phyloP scores from a whole-genome alignment of 2,797 vertebrate genomes.

The Fringilla coelebs region DNA sequence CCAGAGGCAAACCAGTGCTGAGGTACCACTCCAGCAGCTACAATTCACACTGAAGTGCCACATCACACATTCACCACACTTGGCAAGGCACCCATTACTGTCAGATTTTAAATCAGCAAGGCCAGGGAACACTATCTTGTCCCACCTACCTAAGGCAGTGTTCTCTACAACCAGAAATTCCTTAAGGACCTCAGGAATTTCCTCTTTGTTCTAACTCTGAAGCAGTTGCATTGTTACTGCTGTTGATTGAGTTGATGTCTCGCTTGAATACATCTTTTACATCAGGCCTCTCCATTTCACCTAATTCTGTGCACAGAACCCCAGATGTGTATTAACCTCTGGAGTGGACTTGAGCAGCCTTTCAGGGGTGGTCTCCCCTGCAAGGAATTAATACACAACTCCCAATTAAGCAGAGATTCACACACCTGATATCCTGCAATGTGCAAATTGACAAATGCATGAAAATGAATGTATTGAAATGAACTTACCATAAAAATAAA shows the following conservation, averaged over 20 bases:
- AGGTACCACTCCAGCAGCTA: background rate
- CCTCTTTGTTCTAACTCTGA: background rate
- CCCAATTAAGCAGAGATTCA: background rate
- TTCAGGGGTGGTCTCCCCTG: background rate
- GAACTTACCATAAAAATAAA: background rate
- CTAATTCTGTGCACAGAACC: background rate
- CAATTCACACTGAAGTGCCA: background rate
- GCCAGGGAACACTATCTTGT: fast-evolving
- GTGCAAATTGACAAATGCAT: background rate
- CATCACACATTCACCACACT: background rate
- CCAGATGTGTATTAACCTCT: background rate
- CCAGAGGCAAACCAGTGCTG: background rate
- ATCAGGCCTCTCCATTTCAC: background rate
- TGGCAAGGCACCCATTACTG: background rate
- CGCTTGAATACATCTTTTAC: background rate
- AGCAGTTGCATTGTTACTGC: background rate
- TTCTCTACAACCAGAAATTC: background rate
- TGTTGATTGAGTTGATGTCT: background rate
- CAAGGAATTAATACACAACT: background rate
- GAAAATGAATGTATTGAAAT: background rate
- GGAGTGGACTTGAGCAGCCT: background rate
- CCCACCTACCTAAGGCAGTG: background rate
- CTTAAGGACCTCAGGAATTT: background rate
- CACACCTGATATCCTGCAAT: background rate
- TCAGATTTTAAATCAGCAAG: background rate